Base-by-base conservation (phyloP, 2,797 vertebrate species). In the Myotis vivesi region DNA sequence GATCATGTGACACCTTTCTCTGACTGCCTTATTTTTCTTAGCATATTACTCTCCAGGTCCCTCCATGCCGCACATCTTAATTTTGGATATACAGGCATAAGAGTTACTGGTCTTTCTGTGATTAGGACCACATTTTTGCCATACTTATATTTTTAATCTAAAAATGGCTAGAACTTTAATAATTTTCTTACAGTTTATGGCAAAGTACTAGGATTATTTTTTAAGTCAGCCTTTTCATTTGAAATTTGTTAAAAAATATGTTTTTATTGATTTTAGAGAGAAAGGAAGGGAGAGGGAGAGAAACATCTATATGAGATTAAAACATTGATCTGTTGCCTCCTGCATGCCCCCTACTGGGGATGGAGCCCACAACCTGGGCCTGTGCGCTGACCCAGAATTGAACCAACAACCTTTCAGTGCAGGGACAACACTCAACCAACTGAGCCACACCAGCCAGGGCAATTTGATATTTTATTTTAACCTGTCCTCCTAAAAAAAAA, bases 381-480 rank as follows among this genome's bases (percentile, higher is more conserved):
- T 68, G 64, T 68, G n/a, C 64, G 17, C 64, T 33, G 64, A 66
- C 64, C 17, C 17, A 19, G 64, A 33, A 68, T 68, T 68, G 64
- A 68, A 68, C 64, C 64, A 33, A 8, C n/a, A 19, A 68, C n/a
- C 17, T 33, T 33, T 36, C 17, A 20, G n/a, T 20, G 64, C 8
- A 68, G n/a, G 17, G 8, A 68, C n/a, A 36, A 68, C n/a, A 19
- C 17, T 20, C 64, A 68, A 10, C n/a, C 17, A 68, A 33, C 8
- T 68, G n/a, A 68, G n/a, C n/a, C 17, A 68, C n/a, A 68, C n/a
- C 17, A 20, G 64, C 64, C 64, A 68, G 17, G n/a, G 17, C n/a
- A 75, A 95, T 62, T 87, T 84, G 46, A 25, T 88, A 57, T 16
- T 94, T 96, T 11, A 72, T 84, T 80, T 93, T 92, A 91, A 77